A percentile compares a stretch with the other conserved stretches of the same genome.
phyloP scores from a whole-genome alignment of 2,888 invertebrate species.

The Xanthia icteritia region DNA sequence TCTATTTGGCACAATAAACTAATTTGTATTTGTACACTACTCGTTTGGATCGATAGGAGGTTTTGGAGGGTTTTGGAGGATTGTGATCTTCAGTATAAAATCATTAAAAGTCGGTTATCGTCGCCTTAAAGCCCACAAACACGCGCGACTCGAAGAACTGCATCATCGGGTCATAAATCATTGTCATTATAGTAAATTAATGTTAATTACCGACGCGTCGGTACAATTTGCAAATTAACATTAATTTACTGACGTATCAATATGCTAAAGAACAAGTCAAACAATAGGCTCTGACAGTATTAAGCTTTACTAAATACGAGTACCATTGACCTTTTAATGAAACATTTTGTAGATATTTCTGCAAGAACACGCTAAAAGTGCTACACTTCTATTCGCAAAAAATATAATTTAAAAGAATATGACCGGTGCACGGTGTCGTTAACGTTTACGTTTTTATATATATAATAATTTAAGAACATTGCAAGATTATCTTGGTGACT shows the following conservation, averaged over 20 bases:
- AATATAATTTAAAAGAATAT: not conserved
- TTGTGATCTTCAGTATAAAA: no score
- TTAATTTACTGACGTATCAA: not conserved
- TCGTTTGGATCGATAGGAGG: no score
- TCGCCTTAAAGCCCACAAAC: no score
- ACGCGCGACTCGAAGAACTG: no score
- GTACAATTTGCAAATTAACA: no score
- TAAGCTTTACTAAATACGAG: not conserved
- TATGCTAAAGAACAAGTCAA: conserved; percentile 2
- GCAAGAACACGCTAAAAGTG: not conserved
- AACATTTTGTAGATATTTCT: not conserved
- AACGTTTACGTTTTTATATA: not conserved
- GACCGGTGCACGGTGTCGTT: not conserved
- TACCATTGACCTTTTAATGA: conserved; percentile 13
- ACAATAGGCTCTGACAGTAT: not conserved
- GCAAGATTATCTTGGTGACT: not conserved
- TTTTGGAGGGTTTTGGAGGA: no score
- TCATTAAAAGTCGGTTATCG: no score
- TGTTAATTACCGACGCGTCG: no score
- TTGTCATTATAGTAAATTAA: not conserved
- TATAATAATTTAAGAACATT: not conserved
- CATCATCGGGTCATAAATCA: no score
- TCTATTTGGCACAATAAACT: no score
- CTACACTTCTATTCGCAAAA: not conserved
- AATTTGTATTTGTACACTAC: no score